Evolutionary conservation across 2,797 vertebrate genomes (phyloP), one percentile per base, ranked within the genome.

Genomic region (Acropternis orthonyx): DNA sequence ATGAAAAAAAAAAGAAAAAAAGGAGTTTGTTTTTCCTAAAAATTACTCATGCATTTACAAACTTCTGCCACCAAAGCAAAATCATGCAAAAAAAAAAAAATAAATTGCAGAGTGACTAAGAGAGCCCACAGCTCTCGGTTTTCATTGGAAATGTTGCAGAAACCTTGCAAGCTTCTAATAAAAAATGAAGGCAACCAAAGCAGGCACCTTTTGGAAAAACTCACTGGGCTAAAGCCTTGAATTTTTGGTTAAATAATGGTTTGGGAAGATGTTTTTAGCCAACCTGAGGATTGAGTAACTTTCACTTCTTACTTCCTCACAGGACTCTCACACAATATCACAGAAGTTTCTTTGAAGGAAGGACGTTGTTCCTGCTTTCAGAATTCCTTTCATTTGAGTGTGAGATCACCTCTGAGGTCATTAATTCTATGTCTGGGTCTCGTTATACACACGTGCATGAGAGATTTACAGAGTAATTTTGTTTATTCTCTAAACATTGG

Each of bases 11-110:
- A 8, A 30, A 34, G 18, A 26, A 6, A 8, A 27, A n/a, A 32
- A 58, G 12, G 46, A 4, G 15, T 7, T 69, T 65, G 37, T 75
- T 95, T 90, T 95, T 86, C 58, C 46, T 86, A 49, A 86, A 93
- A 90, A 58, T 96, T 88, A 74, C 41, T 92, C 58, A 61, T 32
- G 34, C 52, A 3, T 84, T 92, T 85, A 67, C 56, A 58, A 71
- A 59, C 11, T 23, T 56, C 13, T 14, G 3, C 69, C 56, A 49
- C 48, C 77, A 56, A 83, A 59, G 54, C 10, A 65, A 89, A 94
- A 80, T 32, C 18, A 55, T 55, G 72, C 23, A 65, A 37, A 58
- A 88, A 46, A 23, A n/a, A n/a, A n/a, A n/a, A n/a, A n/a, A n/a
- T n/a, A n/a, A 55, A 24, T 23, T 32, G 23, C 46, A 81, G 49